phyloP scores from a whole-genome alignment of 2,113 vertebrate species.

The Marmota monax region DNA sequence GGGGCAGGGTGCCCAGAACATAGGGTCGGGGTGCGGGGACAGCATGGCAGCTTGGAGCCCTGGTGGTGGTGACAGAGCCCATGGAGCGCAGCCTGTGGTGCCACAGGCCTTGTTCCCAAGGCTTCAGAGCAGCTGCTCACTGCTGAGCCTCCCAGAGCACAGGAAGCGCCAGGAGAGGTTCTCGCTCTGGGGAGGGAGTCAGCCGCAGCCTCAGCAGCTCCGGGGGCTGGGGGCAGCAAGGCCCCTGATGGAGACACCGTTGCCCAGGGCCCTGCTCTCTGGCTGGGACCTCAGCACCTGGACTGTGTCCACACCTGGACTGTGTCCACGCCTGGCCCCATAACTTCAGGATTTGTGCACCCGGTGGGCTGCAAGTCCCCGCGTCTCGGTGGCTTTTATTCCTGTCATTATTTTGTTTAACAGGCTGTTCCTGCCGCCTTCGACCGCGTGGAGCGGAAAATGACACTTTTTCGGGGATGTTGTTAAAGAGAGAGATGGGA shows the following conservation, averaged over 20 bases:
- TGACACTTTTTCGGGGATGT: background rate
- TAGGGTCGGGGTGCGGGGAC: background rate
- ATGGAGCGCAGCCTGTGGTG: fast-evolving
- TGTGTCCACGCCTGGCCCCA: no score
- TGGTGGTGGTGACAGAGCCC: background rate
- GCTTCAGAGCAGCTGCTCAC: background rate
- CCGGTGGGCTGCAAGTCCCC: background rate
- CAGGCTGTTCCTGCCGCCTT: background rate
- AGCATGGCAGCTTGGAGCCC: no score
- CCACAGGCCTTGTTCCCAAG: background rate
- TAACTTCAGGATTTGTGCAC: background rate
- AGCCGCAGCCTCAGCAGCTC: background rate
- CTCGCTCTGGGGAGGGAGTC: background rate
- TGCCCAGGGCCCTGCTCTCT: fast-evolving
- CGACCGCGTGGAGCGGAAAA: background rate
- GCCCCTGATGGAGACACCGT: no score
- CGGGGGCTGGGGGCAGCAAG: no score
- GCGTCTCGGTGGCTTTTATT: background rate
- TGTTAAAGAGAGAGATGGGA: background rate
- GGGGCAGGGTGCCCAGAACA: background rate
- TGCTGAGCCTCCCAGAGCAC: background rate
- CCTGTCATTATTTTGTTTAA: conserved; percentile 15
- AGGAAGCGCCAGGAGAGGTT: background rate
- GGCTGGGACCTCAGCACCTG: background rate
- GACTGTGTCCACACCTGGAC: no score